phyloP scores from a whole-genome alignment of 2,797 vertebrate genomes.

The Macropodus opercularis region DNA sequence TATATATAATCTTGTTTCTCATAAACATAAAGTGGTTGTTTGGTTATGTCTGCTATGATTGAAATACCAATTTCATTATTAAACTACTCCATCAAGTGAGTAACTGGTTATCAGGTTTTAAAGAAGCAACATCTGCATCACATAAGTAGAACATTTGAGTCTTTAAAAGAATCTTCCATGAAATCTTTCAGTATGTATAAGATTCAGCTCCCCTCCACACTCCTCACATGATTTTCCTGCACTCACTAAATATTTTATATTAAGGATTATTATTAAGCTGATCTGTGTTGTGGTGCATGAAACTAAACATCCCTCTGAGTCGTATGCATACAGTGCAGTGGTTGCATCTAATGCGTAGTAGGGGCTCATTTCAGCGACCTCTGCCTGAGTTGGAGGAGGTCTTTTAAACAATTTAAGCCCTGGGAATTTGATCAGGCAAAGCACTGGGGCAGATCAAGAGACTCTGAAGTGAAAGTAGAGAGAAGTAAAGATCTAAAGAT shows the following conservation, averaged over 20 bases:
- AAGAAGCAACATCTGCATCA: no score
- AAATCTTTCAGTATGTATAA: neutral
- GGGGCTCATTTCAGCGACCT: constrained; percentile 16
- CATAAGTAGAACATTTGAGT: neutral
- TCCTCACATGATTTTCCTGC: neutral
- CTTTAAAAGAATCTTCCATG: no score
- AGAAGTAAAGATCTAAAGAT: constrained; percentile 23
- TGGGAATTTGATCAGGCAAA: constrained; percentile 6
- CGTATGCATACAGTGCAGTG: neutral
- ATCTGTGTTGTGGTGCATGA: neutral
- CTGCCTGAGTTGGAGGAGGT: neutral
- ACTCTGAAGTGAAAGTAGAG: constrained; percentile 14
- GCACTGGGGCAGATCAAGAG: constrained; percentile 11
- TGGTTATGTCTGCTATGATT: no score
- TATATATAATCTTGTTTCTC: no score
- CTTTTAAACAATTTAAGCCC: neutral
- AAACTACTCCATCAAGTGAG: no score
- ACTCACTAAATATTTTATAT: neutral
- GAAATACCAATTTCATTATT: no score
- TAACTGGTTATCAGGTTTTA: no score
- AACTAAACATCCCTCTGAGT: neutral
- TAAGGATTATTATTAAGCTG: neutral
- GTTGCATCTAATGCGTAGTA: constrained; percentile 11
- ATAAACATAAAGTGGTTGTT: no score
- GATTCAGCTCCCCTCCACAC: no score